Conservation (phyloP, 2,797 vertebrate genomes). For the Podarcis lilfordi region DNA sequence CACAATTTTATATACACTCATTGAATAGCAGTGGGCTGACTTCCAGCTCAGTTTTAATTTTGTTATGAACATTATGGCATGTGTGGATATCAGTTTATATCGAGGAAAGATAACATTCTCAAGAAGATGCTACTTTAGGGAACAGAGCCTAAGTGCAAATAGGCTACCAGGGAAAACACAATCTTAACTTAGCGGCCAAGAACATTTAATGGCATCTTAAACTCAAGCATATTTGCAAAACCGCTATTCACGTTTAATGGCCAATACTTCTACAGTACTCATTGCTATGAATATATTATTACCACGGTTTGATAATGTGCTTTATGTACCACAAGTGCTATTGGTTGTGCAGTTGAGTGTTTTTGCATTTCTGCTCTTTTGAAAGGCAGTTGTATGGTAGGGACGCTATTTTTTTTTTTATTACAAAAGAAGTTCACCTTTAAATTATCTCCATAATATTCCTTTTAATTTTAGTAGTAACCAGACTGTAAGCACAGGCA, state of each 20-base stretch:
- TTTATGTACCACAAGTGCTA: neutral
- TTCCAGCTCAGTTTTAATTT: neutral
- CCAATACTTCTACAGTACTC: neutral
- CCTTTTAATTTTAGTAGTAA: neutral
- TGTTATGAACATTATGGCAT: neutral
- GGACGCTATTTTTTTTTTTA: neutral
- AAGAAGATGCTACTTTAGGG: constrained; percentile 4
- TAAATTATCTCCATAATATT: neutral
- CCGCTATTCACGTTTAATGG: neutral
- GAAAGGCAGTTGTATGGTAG: neutral
- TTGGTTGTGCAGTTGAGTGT: neutral
- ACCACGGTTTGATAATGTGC: neutral
- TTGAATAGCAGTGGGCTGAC: neutral
- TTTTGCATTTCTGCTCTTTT: neutral
- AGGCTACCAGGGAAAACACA: neutral
- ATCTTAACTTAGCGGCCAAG: neutral
- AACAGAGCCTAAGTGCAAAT: neutral
- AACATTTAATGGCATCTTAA: neutral
- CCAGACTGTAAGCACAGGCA: neutral
- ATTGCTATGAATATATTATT: constrained; percentile 2
- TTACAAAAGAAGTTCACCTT: neutral
- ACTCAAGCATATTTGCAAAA: neutral
- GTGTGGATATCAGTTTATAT: neutral
- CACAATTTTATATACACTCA: neutral
- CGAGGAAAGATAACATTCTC: neutral